Conservation (phyloP, 1,140 invertebrate species). For the Stratiolaelaps scimitus region DNA sequence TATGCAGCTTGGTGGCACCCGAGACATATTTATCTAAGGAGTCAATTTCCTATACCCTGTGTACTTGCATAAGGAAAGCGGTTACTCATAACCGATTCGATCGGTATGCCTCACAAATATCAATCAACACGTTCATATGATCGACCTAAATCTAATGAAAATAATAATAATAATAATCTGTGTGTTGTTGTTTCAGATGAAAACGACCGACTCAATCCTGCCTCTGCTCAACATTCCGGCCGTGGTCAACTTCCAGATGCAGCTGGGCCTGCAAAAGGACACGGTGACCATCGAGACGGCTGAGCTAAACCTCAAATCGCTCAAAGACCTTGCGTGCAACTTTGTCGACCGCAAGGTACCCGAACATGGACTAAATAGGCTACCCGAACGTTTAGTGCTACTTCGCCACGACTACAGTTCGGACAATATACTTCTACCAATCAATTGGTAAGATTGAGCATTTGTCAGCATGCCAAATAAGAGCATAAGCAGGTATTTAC, state of each 20-base stretch:
- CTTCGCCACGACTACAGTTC: constrained; percentile 90
- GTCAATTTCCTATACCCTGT: too few species aligned
- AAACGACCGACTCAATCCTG: constrained; percentile 8
- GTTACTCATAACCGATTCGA: too few species aligned
- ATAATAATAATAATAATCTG: too few species aligned
- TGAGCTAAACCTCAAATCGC: constrained; percentile 66
- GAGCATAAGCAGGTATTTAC: too few species aligned
- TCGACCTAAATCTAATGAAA: too few species aligned
- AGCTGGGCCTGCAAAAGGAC: constrained; percentile 80
- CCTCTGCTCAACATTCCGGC: constrained; percentile 19
- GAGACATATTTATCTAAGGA: too few species aligned
- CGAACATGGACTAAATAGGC: constrained; percentile 75
- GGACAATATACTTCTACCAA: constrained; percentile 77
- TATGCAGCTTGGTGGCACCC: too few species aligned
- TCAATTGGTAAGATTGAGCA: constrained; percentile 42
- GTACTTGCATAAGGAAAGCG: too few species aligned
- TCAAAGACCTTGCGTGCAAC: constrained; percentile 85
- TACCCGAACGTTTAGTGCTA: constrained; percentile 70
- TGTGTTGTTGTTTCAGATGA: constrained; percentile 9
- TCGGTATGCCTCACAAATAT: too few species aligned
- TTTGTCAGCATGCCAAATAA: too few species aligned
- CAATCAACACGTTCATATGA: too few species aligned
- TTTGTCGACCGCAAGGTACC: constrained; percentile 88
- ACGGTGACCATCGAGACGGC: constrained; percentile 65
- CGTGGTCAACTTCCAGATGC: constrained; percentile 77